Conservation (phyloP, 2,797 vertebrate species). For the Anguilla anguilla region DNA sequence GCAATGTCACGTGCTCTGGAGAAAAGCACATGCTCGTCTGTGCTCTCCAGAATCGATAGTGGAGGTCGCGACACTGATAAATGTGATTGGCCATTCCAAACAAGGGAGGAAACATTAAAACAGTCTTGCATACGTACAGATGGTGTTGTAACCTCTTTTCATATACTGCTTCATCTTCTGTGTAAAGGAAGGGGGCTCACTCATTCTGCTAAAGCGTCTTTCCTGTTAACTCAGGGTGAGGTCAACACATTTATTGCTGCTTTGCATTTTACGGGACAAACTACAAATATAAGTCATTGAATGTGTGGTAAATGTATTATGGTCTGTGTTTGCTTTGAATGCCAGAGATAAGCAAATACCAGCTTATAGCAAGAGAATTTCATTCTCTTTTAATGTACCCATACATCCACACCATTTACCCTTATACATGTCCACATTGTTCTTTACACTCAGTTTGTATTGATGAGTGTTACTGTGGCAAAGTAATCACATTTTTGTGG, state of each 20-base stretch:
- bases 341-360: neutral
- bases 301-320: neutral
- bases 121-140: slow-evolving; percentile 19
- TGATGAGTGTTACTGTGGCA: slow-evolving; percentile 32
- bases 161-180: slow-evolving; percentile 41
- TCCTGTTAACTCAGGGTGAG: neutral
- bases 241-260: neutral
- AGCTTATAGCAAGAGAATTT: neutral
- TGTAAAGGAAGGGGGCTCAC: neutral
- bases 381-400: slow-evolving; percentile 4
- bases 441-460: neutral
- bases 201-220: neutral
- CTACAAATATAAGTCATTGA: neutral
- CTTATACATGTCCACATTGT: slow-evolving; percentile 20
- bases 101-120: slow-evolving; percentile 44
- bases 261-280: neutral
- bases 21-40: too few relatives aligned
- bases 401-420: neutral
- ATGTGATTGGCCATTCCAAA: neutral
- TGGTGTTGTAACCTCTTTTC: slow-evolving; percentile 37
- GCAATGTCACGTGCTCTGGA: neutral
- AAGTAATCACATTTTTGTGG: slow-evolving; percentile 41
- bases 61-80: neutral
- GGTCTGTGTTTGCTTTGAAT: neutral
- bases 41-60: neutral